Evolutionary conservation across 1,140 invertebrate genomes (phyloP).

Genomic region (Caenorhabditis elegans): WBcel235 BX284603.4:5000501-5001000

Average conservation of each 20-base stretch:
- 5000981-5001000: too few species aligned
- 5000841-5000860: background rate
- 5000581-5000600: background rate
- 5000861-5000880: background rate
- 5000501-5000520: background rate
- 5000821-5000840: background rate
- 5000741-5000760: background rate
- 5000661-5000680: background rate
- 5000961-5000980: too few species aligned
- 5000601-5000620: background rate
- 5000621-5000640: background rate
- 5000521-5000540: background rate
- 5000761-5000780: slow-evolving; percentile 3
- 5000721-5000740: background rate
- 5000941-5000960: too few species aligned
- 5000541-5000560: slow-evolving; percentile 1
- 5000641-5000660: background rate
- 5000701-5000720: background rate
- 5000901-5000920: background rate
- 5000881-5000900: background rate
- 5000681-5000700: background rate
- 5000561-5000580: slow-evolving; percentile 7
- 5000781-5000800: background rate
- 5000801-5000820: slow-evolving; percentile 1
- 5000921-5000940: slow-evolving; percentile 5